Base-by-base conservation (phyloP, 2,888 invertebrate genomes). In the Dione juno region DNA sequence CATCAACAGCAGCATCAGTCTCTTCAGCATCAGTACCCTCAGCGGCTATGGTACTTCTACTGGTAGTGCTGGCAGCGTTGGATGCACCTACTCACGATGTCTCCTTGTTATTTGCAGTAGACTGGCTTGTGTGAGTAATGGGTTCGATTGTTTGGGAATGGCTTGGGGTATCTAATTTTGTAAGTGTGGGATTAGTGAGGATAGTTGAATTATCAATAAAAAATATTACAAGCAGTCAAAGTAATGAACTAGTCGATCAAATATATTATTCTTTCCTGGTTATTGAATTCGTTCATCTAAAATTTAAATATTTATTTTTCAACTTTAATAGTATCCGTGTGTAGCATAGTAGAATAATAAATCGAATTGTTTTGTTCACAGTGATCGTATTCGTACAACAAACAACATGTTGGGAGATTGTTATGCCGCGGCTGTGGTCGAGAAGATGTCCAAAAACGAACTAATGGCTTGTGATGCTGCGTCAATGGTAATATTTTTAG, bases 361-460 rank as follows among this genome's bases (percentile, higher is more conserved):
- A n/a, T n/a, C 28, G 5, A 28, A 28, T 5, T 28, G 28, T 37
- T 53, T 54, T 21, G 54, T 43, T 87, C 90, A 1, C 87, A 97
- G 97, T 45, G 97, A 97, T 85, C 95, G 97, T 41, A 96, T 97
- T 80, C 94, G 97, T 69, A 97, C 97, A 0, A 97, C 97, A 0
- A 97, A 97, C 85, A 98, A 98, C 84, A 96, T 97, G 95, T 87
- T 98, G 68, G 97, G 97, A 0, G 97, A 98, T 83, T 97, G 97
- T 84, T 97, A 97, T 84, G 96, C 97, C 1, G 97, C 97, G 3
- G 97, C 97, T 0, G 95, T 97, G 1, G 97, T 98, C 14, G 97
- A 97, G 82, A 95, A 96, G 78, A 89, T 97, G 59, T 97, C 97
- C 13, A 96, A 96, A 86, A 95, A 96, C 75, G 97, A 97, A 85